Base-by-base conservation (phyloP, 2,113 vertebrate species). In the Plecotus auritus region DNA sequence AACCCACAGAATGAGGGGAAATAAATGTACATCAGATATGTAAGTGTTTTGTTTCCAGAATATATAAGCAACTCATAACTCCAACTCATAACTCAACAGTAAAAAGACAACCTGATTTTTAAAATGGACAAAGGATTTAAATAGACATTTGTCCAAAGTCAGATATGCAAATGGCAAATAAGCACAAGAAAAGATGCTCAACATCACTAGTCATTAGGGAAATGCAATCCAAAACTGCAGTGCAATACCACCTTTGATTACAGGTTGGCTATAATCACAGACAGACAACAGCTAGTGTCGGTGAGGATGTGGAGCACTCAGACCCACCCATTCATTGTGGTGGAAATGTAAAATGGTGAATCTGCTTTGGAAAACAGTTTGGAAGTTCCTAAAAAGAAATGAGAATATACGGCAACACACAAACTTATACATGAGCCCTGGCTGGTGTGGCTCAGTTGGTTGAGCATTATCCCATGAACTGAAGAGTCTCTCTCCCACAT, bases 311-410 rank as follows among this genome's bases (percentile, higher is more conserved):
- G 35, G 45, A 81, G 12, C 74, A 64, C n/a, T 35, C 26, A 28
- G 14, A 95, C 30, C 45, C 64, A n/a, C n/a, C 30, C 16, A 12
- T 40, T 74, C 16, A 12, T 20, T 59, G 59, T 42, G 5, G 20
- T 72, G 40, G 40, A 2, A 73, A 59, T 54, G 35, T 74, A 77
- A 93, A 35, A 54, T 54, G n/a, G 9, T 80, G n/a, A 17, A 67
- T 20, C 32, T 32, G 26, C 85, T 45, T 82, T 85, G 82, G 83
- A 77, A 90, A 90, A 90, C 13, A 32, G 16, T 61, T 80, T 35
- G n/a, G 49, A 59, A 64, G 4, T n/a, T 56, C 76, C 81, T 94
- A 61, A 86, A 87, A 95, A 93, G 54, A 73, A 94, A 96, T 49
- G 45, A 95, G 82, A 95, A 85, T 54, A 70, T 40, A 54, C 26